Conservation (phyloP, 2,797 vertebrate species). For the Tadarida brasiliensis region DNA sequence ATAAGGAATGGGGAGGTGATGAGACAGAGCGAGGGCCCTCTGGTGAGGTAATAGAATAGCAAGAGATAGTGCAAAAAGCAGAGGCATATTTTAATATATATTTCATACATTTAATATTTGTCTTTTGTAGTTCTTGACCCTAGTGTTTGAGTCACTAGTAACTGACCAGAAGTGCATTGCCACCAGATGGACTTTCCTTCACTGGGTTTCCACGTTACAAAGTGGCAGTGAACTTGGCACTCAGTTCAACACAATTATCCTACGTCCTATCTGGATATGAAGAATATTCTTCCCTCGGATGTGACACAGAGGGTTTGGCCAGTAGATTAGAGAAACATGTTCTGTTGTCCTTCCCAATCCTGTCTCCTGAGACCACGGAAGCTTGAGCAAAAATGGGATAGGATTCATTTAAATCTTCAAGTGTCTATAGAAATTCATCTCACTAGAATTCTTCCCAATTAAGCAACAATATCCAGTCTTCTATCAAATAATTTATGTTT, state of each 20-base stretch:
- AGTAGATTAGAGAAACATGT: neutral
- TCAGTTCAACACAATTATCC: neutral
- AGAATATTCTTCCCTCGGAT: constrained; percentile 39
- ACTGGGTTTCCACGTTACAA: constrained; percentile 22
- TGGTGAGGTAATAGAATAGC: constrained; percentile 54
- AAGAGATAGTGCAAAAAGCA: neutral
- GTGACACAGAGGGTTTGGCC: neutral
- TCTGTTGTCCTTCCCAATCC: neutral
- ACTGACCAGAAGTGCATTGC: constrained; percentile 38
- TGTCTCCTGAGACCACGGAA: neutral
- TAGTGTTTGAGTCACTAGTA: constrained; percentile 46
- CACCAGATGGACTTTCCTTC: neutral
- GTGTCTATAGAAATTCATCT: neutral
- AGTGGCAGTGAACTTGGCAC: constrained; percentile 26
- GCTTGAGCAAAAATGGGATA: neutral
- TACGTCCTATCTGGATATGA: constrained; percentile 40
- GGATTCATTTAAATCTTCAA: constrained; percentile 24
- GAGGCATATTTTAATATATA: neutral
- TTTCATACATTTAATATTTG: neutral
- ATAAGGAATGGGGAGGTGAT: neutral
- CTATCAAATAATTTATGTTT: constrained; percentile 37
- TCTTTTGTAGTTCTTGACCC: neutral
- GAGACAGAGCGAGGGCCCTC: neutral
- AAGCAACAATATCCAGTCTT: neutral
- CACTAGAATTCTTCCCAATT: neutral